phyloP scores from a whole-genome alignment of 2,888 invertebrate species.

The Andrena bucephala region DNA sequence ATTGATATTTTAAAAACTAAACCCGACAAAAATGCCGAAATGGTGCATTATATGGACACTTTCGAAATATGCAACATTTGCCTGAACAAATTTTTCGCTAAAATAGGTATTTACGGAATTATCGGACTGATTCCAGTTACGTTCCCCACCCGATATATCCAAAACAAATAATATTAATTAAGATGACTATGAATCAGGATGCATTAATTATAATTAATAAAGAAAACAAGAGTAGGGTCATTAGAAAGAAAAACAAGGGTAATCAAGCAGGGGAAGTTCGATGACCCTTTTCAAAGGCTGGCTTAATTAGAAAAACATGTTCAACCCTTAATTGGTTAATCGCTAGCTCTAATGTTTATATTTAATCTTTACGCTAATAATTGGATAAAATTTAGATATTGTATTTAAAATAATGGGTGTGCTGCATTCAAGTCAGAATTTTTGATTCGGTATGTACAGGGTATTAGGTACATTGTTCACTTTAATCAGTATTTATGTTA shows the following conservation, averaged over 20 bases:
- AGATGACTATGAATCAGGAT: conserved; percentile 51
- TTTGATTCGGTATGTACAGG: conserved; percentile 47
- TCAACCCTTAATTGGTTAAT: conserved; percentile 29
- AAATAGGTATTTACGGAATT: no score
- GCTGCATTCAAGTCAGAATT: conserved; percentile 72
- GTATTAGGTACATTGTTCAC: neutral
- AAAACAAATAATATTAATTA: conserved; percentile 59
- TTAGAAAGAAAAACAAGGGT: conserved; percentile 47
- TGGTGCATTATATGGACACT: no score
- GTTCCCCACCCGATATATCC: conserved; percentile 15
- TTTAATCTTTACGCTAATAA: conserved; percentile 23
- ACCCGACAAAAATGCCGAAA: no score
- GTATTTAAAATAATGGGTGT: conserved; percentile 57
- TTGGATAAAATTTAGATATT: conserved; percentile 33
- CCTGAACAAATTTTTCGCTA: no score
- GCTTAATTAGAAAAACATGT: conserved; percentile 45
- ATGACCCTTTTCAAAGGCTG: conserved; percentile 45
- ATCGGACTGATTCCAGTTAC: no score
- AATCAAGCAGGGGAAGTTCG: conserved; percentile 53
- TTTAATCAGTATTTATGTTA: conserved; percentile 4
- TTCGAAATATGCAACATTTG: no score
- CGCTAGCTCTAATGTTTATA: conserved; percentile 31
- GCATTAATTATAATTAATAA: conserved; percentile 57
- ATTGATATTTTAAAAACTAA: no score
- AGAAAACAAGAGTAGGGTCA: conserved; percentile 53